Base-by-base conservation (phyloP, 2,113 vertebrate species). In the Syrmaticus mikado region DNA sequence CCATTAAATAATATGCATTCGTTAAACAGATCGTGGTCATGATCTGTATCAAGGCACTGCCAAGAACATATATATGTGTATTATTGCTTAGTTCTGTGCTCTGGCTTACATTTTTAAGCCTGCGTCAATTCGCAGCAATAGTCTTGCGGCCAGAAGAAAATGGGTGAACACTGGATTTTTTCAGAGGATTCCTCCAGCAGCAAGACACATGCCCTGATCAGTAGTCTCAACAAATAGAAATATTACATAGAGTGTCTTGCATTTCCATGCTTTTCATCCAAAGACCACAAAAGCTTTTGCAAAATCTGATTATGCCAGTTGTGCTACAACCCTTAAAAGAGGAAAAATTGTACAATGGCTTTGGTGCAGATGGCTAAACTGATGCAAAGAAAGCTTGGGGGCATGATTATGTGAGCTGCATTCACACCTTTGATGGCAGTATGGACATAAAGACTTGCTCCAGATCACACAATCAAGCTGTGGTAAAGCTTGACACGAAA, bases 361-460 rank as follows among this genome's bases (percentile, higher is more conserved):
- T 58, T 27, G 25, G 46, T 83, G 53, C 87, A 95, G 93, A 95
- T 88, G 68, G 68, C 82, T 86, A 53, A 94, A 95, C 19, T 68
- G 90, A 94, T 38, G 73, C 79, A 76, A 68, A 93, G 61, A 70
- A 77, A 77, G 83, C 92, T 92, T 0, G 3, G 92, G 91, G 89
- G 78, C 77, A 89, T 45, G 77, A 84, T 84, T 95, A 92, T 92
- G 90, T 90, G 89, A 92, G 92, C 89, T 93, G 89, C 71, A 82
- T 52, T 96, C 92, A 90, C 94, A 96, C 92, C 89, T 94, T 94
- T 93, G 92, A 94, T 84, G 90, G 89, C 86, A 94, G 83, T 53
- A 89, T 15, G 94, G 88, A 89, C 11, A 2, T 72, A 76, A 86
- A 78, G 90, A 17, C 70, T 85, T 81, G 61, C 48, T 88, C 76